phyloP scores from a whole-genome alignment of 2,113 vertebrate genomes.

The Tetraodon nigroviridis region DNA sequence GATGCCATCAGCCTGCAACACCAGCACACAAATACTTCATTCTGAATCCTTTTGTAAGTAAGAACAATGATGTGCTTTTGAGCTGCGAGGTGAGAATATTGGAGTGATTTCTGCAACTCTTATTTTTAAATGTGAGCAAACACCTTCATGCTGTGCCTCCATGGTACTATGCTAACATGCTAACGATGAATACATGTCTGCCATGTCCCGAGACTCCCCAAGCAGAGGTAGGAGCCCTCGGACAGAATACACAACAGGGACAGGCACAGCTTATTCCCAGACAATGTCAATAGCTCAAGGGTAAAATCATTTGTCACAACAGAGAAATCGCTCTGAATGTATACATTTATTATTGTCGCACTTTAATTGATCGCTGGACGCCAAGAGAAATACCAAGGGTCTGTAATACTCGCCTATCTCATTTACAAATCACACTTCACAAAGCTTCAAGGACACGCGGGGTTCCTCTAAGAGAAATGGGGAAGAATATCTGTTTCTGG shows the following conservation, averaged over 20 bases:
- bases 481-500: slow-evolving; percentile 35
- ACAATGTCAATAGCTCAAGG: slow-evolving; percentile 81
- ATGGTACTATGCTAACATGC: slow-evolving; percentile 53
- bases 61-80: slow-evolving; percentile 86
- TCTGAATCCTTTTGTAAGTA: slow-evolving; percentile 87
- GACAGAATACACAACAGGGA: slow-evolving; percentile 77
- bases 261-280: slow-evolving; percentile 72
- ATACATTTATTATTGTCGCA: slow-evolving; percentile 80
- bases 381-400: slow-evolving; percentile 76
- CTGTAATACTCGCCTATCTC: slow-evolving; percentile 71
- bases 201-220: slow-evolving; percentile 59
- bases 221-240: slow-evolving; percentile 72
- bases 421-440: slow-evolving; percentile 73
- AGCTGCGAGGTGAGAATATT: slow-evolving; percentile 4
- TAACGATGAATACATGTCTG: slow-evolving; percentile 68
- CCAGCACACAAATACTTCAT: slow-evolving; percentile 86
- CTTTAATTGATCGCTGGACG: slow-evolving; percentile 74
- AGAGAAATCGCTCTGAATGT: slow-evolving; percentile 75
- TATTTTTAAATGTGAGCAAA: slow-evolving; percentile 11
- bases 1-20: slow-evolving; percentile 87
- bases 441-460: slow-evolving; percentile 69
- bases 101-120: too few relatives aligned
- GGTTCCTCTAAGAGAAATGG: slow-evolving; percentile 48
- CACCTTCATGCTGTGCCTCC: slow-evolving; percentile 11
- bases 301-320: slow-evolving; percentile 78